Evolutionary conservation across 2,888 invertebrate genomes (phyloP).

Genomic region (Bombyx huttoni): DNA sequence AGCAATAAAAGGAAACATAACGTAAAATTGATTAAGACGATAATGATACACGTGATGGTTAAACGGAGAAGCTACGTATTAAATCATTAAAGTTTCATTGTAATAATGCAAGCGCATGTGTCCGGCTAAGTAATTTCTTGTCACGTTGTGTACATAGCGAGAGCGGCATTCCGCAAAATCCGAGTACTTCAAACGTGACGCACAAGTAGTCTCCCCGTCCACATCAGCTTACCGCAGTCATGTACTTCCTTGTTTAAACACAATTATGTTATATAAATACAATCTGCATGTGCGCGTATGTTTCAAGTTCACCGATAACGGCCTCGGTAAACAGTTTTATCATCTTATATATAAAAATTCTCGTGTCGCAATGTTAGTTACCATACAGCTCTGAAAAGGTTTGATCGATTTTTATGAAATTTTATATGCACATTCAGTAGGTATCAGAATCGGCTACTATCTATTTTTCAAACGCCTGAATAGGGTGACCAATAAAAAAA

Average conservation of each 20-base stretch:
- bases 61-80: background rate
- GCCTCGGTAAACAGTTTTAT: slow-evolving; percentile 40
- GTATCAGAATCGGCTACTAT: too few species aligned
- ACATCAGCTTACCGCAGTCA: slow-evolving; percentile 21
- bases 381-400: too few species aligned
- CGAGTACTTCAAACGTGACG: slow-evolving; percentile 23
- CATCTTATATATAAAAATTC: too few species aligned
- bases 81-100: background rate
- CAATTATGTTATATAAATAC: slow-evolving; percentile 31
- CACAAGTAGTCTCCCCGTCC: slow-evolving; percentile 25
- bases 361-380: too few species aligned
- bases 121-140: slow-evolving; percentile 16
- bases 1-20: background rate
- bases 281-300: slow-evolving; percentile 36
- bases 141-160: slow-evolving; percentile 17
- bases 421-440: too few species aligned
- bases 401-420: too few species aligned
- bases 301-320: slow-evolving; percentile 60
- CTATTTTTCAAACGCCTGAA: too few species aligned
- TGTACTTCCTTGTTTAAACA: slow-evolving; percentile 43
- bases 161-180: slow-evolving; percentile 16
- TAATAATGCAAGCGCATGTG: slow-evolving; percentile 9
- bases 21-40: too few species aligned
- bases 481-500: too few species aligned
- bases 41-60: background rate